These are phyloP conservation scores for Mellivora capensis DNA, from an alignment of 2,113 vertebrate genomes.

Conservation along the genomic window DNA sequence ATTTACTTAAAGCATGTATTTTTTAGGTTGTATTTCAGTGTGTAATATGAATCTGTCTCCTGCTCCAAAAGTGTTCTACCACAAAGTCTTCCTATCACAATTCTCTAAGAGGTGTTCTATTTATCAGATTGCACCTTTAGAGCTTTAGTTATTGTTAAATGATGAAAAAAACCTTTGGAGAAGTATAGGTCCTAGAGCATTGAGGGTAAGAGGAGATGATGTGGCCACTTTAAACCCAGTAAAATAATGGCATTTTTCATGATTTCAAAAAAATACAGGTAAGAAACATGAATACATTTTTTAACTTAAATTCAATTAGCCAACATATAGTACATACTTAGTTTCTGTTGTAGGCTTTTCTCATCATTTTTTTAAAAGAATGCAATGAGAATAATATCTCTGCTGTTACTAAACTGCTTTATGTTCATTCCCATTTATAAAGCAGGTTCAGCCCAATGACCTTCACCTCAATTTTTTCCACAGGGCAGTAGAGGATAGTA, in stretches of 20 bases:
- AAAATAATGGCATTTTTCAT: not conserved
- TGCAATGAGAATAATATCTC: not conserved
- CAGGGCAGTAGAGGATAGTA: not conserved
- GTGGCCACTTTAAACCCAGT: not conserved
- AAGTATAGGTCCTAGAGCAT: not conserved
- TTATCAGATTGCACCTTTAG: not conserved
- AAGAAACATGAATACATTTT: not conserved
- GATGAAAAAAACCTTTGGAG: not conserved
- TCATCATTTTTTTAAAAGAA: not conserved
- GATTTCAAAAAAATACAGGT: not conserved
- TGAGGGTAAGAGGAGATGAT: not conserved
- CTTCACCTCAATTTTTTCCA: not conserved
- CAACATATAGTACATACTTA: too few relatives aligned
- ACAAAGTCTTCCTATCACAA: accelerated
- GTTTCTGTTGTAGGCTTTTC: too few relatives aligned
- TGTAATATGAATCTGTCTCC: not conserved
- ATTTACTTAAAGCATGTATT: not conserved
- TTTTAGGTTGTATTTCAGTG: not conserved
- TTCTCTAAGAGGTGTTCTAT: not conserved
- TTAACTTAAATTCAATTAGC: too few relatives aligned
- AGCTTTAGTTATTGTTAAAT: not conserved
- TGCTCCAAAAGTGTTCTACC: not conserved
- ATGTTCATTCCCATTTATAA: not conserved
- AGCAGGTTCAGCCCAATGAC: not conserved
- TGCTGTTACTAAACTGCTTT: not conserved